Evolutionary conservation across 2,797 vertebrate species (phyloP).

Genomic region (Halcyon badia): DNA sequence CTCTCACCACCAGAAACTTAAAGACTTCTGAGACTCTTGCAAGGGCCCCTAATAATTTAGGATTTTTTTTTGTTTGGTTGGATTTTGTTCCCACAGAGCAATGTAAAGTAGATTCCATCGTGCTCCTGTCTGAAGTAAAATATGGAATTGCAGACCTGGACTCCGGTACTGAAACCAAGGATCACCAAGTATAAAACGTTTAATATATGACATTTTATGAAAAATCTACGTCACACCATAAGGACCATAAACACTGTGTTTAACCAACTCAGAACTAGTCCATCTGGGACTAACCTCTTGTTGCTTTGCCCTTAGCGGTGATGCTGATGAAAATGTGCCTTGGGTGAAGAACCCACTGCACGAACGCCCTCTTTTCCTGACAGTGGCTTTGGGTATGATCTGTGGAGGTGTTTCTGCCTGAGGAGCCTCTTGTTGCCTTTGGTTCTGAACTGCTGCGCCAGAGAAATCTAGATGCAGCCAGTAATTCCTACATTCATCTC

Average conservation of each 20-base stretch:
- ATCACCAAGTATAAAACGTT: neutral
- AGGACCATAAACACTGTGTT: neutral
- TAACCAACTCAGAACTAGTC: neutral
- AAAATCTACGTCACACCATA: neutral
- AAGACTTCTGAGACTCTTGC: neutral
- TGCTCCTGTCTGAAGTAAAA: rapidly evolving
- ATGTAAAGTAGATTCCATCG: neutral
- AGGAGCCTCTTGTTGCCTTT: neutral
- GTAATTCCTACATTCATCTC: rapidly evolving
- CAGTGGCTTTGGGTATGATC: neutral
- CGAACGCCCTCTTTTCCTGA: neutral
- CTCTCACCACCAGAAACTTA: neutral
- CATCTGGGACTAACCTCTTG: neutral
- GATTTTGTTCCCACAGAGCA: neutral
- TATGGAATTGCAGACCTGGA: neutral
- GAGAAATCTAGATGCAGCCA: neutral
- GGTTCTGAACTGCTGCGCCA: neutral
- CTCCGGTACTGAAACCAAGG: neutral
- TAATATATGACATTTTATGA: neutral
- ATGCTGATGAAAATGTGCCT: neutral
- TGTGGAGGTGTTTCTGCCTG: neutral
- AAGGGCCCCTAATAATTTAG: neutral
- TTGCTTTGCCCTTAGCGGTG: neutral
- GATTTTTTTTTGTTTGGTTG: neutral
- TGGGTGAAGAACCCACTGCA: neutral